phyloP scores from a whole-genome alignment of 2,888 invertebrate species.

The Caenorhabditis macrosperma region DNA sequence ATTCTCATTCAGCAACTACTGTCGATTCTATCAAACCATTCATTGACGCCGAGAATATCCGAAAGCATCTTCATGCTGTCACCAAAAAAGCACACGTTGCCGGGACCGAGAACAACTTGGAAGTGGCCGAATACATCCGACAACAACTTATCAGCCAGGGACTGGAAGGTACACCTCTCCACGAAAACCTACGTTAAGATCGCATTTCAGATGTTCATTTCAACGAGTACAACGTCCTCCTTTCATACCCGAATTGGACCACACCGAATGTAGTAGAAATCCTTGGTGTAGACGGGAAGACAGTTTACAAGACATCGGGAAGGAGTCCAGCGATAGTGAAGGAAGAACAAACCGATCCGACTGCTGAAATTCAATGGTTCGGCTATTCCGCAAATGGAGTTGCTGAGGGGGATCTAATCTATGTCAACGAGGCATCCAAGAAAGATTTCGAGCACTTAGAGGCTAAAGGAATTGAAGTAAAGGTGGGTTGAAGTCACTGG shows the following conservation, averaged over 20 bases:
- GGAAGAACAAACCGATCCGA: conserved; percentile 61
- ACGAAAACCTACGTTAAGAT: no score
- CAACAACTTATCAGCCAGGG: conserved; percentile 68
- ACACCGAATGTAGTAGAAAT: conserved; percentile 70
- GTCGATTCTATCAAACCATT: conserved; percentile 26
- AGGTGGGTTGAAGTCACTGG: no score
- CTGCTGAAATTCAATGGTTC: conserved; percentile 73
- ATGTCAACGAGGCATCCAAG: conserved; percentile 69
- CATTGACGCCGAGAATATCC: conserved; percentile 63
- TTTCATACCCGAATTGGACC: conserved; percentile 77
- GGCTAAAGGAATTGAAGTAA: conserved; percentile 62
- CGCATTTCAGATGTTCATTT: conserved; percentile 65
- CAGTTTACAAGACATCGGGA: conserved; percentile 68
- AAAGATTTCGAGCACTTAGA: conserved; percentile 70
- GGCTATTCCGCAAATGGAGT: conserved; percentile 74
- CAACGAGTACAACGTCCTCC: conserved; percentile 75
- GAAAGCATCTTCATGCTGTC: conserved; percentile 48
- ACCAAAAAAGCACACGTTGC: conserved; percentile 72
- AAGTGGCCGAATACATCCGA: conserved; percentile 71
- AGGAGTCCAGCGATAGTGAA: conserved; percentile 64
- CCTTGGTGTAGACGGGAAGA: conserved; percentile 26
- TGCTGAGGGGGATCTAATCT: conserved; percentile 73
- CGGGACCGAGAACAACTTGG: conserved; percentile 72
- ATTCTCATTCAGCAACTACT: conserved; percentile 9
- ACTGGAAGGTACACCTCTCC: conserved; percentile 73